phyloP scores from a whole-genome alignment of 2,888 invertebrate species.

The Drosophila macrospina region DNA sequence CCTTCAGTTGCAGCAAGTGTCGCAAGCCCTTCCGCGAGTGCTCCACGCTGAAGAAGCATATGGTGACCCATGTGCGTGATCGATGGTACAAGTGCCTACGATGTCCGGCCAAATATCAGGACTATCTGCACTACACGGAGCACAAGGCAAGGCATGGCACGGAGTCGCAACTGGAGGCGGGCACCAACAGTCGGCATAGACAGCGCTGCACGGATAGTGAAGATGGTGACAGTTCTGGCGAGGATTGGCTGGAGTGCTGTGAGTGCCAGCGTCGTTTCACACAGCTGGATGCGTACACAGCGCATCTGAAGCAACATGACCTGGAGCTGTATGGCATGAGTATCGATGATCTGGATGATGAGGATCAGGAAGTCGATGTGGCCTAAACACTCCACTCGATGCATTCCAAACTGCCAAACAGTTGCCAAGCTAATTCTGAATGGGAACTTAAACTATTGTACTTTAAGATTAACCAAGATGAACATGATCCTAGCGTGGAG shows the following conservation, averaged over 20 bases:
- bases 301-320: conserved; percentile 82
- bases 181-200: background rate
- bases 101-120: conserved; percentile 82
- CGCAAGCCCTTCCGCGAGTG: conserved; percentile 84
- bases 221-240: conserved; percentile 67
- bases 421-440: background rate
- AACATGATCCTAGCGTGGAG: no score
- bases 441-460: background rate
- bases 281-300: conserved; percentile 81
- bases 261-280: conserved; percentile 82
- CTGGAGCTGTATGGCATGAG: conserved; percentile 66
- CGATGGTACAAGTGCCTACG: conserved; percentile 83
- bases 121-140: conserved; percentile 81
- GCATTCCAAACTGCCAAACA: background rate
- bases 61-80: conserved; percentile 83
- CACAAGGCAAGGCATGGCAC: conserved; percentile 77
- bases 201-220: conserved; percentile 76
- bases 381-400: conserved; percentile 35
- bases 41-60: conserved; percentile 84
- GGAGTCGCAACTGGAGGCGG: conserved; percentile 31
- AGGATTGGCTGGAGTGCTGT: conserved; percentile 83
- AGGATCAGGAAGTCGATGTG: conserved; percentile 69
- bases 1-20: conserved; percentile 83
- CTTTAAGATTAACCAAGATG: no score
- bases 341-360: conserved; percentile 62